A percentile compares a stretch with the other conserved stretches of the same genome.
Evolutionary conservation across 2,797 vertebrate species (phyloP).

Genomic region (Potorous gilbertii): DNA sequence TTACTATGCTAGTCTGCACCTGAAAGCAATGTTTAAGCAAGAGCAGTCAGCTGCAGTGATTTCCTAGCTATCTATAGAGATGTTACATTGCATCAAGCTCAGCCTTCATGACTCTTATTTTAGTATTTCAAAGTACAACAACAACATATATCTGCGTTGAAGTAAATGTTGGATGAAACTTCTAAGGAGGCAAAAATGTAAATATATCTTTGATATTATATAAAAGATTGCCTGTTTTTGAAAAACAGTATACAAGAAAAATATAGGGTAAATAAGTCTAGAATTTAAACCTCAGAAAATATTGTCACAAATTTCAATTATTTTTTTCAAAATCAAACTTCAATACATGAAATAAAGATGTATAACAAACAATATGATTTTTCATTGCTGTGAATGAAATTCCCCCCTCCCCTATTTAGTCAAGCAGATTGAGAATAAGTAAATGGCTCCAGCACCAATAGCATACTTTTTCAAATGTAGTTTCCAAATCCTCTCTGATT

Average conservation of each 20-base stretch:
- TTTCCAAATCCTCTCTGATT: background rate
- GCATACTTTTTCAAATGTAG: background rate
- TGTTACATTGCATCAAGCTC: background rate
- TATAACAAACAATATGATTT: background rate
- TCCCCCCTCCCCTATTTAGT: background rate
- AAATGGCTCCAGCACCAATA: background rate
- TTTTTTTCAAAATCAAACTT: background rate
- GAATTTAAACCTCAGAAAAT: background rate
- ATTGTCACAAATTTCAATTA: background rate
- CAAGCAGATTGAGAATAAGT: background rate
- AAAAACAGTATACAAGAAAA: background rate
- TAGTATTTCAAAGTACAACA: background rate
- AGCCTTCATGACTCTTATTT: background rate
- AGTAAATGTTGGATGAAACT: background rate
- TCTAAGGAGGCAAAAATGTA: background rate
- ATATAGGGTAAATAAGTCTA: background rate
- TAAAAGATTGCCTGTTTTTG: background rate
- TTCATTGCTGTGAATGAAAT: background rate
- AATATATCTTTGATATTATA: background rate
- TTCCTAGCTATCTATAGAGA: background rate
- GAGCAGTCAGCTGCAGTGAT: background rate
- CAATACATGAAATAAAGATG: conserved; percentile 12
- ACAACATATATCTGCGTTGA: background rate
- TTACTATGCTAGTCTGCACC: background rate
- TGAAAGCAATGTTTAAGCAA: background rate